These are phyloP conservation scores for Clarias batrachus DNA, from an alignment of 2,113 vertebrate genomes.

Conservation along the genomic window DNA sequence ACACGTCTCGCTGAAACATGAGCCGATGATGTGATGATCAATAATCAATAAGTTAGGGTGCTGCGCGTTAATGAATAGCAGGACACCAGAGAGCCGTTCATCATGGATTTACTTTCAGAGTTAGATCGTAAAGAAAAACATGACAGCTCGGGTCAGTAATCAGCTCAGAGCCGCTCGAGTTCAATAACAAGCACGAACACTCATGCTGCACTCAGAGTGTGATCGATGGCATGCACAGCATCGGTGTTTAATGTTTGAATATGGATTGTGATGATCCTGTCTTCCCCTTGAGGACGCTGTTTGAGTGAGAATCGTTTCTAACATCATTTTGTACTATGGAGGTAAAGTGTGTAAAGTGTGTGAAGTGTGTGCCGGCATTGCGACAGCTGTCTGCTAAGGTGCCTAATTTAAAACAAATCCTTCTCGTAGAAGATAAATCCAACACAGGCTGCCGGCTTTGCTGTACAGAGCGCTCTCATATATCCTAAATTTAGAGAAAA, in stretches of 20 bases:
- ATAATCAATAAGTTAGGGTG: neutral
- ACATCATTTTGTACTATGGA: neutral
- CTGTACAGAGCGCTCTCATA: neutral
- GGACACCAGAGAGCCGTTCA: neutral
- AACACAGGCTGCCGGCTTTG: neutral
- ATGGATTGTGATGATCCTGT: neutral
- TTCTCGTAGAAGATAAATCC: neutral
- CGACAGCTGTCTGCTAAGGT: neutral
- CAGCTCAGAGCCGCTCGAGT: neutral
- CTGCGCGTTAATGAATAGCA: neutral
- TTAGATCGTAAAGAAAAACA: neutral
- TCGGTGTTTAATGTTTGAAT: neutral
- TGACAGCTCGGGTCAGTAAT: neutral
- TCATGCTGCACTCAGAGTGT: neutral
- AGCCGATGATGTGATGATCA: constrained; percentile 2
- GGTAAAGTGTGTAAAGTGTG: neutral
- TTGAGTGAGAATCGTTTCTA: neutral
- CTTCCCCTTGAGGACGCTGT: neutral
- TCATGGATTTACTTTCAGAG: neutral
- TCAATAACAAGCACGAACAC: neutral
- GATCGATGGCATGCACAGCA: neutral
- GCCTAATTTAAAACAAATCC: neutral
- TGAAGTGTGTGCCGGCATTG: neutral
- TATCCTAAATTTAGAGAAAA: neutral
- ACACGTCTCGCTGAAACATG: neutral